Conservation (phyloP, 2,888 invertebrate species). For the Acheta domesticus region DNA sequence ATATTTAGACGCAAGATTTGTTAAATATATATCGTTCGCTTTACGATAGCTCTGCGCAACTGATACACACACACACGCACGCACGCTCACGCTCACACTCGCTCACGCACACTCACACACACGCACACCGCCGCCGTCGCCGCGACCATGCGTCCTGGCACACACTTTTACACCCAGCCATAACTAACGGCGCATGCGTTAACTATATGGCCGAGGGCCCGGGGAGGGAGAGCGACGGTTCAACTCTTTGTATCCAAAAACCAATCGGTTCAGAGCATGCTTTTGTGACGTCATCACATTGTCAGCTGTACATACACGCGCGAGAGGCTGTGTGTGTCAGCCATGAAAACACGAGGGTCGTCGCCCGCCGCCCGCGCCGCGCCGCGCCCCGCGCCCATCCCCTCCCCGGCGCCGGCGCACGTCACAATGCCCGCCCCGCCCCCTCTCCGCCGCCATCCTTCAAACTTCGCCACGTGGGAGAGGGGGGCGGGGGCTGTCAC, state of each 20-base stretch:
- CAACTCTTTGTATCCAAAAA: constrained; percentile 18
- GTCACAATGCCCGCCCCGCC: neutral
- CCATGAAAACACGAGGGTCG: constrained; percentile 11
- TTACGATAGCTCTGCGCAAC: constrained; percentile 18
- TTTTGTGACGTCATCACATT: constrained; percentile 18
- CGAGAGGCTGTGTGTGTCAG: constrained; percentile 18
- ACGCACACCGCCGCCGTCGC: neutral
- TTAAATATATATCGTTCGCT: constrained; percentile 18
- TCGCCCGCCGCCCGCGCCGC: neutral
- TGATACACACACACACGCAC: neutral
- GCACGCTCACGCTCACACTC: neutral
- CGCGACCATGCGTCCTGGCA: neutral
- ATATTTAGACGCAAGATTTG: constrained; percentile 6
- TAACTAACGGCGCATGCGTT: constrained; percentile 18
- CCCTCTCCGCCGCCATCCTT: neutral
- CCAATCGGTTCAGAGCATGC: constrained; percentile 18
- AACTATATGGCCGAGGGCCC: constrained; percentile 1
- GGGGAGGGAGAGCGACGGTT: neutral
- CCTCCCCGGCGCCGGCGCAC: neutral
- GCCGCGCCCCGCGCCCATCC: neutral
- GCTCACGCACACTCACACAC: neutral
- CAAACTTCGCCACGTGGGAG: neutral
- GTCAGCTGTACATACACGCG: constrained; percentile 18
- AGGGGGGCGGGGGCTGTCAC: neutral
- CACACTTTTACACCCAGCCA: constrained; percentile 18